Base-by-base conservation (phyloP, 2,797 vertebrate species). In the Serranus cabrilla region DNA sequence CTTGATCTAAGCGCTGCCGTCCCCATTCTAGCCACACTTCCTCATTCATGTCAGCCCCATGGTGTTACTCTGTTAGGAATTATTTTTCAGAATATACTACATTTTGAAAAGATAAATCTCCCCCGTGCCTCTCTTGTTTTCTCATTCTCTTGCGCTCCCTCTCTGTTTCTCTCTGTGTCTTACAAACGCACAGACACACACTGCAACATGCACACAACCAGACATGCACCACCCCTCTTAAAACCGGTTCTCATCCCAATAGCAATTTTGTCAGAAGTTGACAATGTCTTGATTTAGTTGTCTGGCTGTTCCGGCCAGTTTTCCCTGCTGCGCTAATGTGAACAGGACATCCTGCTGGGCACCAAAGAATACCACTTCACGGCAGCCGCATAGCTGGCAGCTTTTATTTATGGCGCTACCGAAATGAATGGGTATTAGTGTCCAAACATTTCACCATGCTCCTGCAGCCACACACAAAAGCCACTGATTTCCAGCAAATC, bases 371-470 rank as follows among this genome's bases (percentile, higher is more conserved):
- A 98, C 96, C 97, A 98, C 98, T 99, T 99, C 97, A 99, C 96
- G 96, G 96, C 97, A 95, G 97, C 97, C 96, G 96, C 96, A 95
- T 97, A 96, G 97, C 97, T 97, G 96, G 97, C 97, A 95, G 97
- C 97, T 98, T 98, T 99, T 99, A 99, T 99, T 99, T 99, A 98
- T 97, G 96, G 97, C 96, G 96, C 97, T 96, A 96, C 96, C 96
- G 95, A 99, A 99, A 99, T 99, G 98, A 99, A 99, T 97, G 97
- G 98, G 98, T 99, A 99, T 99, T 99, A 99, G 98, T 99, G 98
- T 99, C 98, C 98, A 99, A 99, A 99, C 98, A 99, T 99, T 99
- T 99, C 97, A 99, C 97, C 97, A 98, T 98, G 97, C 97, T 98
- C 97, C 97, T 95, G 97, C 96, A 96, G 96, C 96, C 96, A 95